Percentiles rank a stretch among this genome's conserved stretches.
Evolutionary conservation across 2,113 vertebrate genomes (phyloP).

Genomic region (Carassius carassius): DNA sequence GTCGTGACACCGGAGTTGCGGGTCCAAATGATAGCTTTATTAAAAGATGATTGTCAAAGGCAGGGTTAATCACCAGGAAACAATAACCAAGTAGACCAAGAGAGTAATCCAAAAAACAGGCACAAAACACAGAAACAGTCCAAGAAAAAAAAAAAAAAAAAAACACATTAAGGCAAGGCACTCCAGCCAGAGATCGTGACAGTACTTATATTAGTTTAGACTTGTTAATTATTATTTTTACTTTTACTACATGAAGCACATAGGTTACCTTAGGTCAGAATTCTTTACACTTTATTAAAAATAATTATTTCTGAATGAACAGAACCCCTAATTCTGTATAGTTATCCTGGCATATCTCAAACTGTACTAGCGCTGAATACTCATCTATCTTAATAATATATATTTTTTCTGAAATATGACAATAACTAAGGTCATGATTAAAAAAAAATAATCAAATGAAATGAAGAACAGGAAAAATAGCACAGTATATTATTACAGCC

Average conservation of each 20-base stretch:
- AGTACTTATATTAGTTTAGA: neutral
- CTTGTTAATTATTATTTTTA: neutral
- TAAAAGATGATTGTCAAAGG: no score
- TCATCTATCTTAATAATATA: neutral
- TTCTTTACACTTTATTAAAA: neutral
- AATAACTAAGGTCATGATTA: slow-evolving; percentile 19
- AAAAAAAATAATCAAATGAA: neutral
- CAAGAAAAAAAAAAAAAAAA: no score
- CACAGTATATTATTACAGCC: neutral
- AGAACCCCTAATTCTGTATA: neutral
- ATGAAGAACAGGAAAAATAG: neutral
- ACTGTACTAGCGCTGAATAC: neutral
- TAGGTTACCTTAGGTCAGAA: neutral
- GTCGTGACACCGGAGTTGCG: no score
- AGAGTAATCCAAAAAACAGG: no score
- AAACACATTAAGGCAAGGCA: no score
- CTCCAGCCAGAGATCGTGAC: no score
- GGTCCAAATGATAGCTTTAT: no score
- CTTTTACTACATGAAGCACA: neutral
- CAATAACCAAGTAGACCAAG: no score
- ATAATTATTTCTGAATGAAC: neutral
- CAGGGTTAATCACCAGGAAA: no score
- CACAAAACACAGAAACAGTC: no score
- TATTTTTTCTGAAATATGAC: neutral
- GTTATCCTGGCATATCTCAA: neutral